Evolutionary conservation across 2,113 vertebrate genomes (phyloP), one percentile per base, ranked within the genome.

Genomic region (Sardina pilchardus): DNA sequence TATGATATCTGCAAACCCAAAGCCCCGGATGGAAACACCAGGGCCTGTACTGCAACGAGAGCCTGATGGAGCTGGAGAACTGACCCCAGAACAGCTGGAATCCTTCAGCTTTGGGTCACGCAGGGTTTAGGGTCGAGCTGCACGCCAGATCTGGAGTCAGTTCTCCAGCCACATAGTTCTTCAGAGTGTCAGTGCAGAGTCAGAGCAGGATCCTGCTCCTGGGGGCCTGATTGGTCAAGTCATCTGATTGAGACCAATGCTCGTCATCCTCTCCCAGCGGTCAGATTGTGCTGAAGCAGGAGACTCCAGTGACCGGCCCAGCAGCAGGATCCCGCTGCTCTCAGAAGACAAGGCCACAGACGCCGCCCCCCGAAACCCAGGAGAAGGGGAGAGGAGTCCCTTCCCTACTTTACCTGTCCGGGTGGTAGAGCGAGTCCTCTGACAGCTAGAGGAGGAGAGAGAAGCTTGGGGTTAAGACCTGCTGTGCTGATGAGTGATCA

Each of bases 391-490:
- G n/a, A 7, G n/a, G 85, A 53, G 81, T 24, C 50, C 50, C 8
- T 82, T 48, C 36, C 84, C 45, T 39, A 84, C 78, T 93, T 95
- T 95, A 96, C 94, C 94, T 95, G 94, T 91, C 86, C 86, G 85
- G 80, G 75, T 90, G 91, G 85, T 91, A 90, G 86, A 92, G 82
- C 85, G 83, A 36, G 24, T 82, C 90, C 87, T 91, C 89, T 86
- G 94, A 93, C 85, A 88, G 94, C 95, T 96, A 90, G 90, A 34
- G 90, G 89, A 92, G 88, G 92, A 93, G 88, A 94, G n/a, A 95
- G 89, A 92, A 85, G 82, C 47, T 71, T 26, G 90, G 39, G 88
- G 94, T 94, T 93, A 95, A 91, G 56, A 34, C n/a, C 81, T 39
- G 82, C 81, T 26, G 53, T 81, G 26, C 30, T 75, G n/a, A 17